Percentiles rank a stretch among this genome's conserved stretches.
These are phyloP conservation scores for Dicerorhinus sumatrensis DNA, from an alignment of 2,113 vertebrate genomes.

Conservation along the genomic window DNA sequence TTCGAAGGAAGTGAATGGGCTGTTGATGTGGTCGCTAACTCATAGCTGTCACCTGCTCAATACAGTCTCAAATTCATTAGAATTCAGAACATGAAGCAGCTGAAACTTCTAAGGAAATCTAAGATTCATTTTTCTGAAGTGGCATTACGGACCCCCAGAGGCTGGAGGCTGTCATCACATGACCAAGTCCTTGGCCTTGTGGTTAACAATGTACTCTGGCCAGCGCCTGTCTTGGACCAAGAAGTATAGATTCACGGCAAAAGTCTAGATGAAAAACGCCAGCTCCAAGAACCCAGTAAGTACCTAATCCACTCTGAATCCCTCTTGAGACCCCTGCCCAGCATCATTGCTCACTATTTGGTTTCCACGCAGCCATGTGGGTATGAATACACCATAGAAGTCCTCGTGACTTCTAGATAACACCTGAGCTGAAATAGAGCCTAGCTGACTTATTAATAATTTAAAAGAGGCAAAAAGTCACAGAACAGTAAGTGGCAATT, in stretches of 20 bases:
- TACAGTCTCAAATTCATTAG: not conserved
- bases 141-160: not conserved
- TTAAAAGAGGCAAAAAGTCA: not conserved
- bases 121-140: not conserved
- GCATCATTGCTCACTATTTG: not conserved
- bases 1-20: not conserved
- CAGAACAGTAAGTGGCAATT: not conserved
- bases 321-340: not conserved
- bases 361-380: not conserved
- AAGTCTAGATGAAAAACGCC: not conserved
- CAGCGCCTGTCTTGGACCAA: not conserved
- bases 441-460: not conserved
- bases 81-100: not conserved
- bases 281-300: not conserved
- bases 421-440: not conserved
- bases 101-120: slow-evolving; percentile 13
- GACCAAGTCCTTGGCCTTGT: not conserved
- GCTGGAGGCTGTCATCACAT: not conserved
- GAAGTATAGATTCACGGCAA: not conserved
- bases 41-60: slow-evolving; percentile 17
- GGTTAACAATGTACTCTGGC: not conserved
- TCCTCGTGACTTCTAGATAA: not conserved
- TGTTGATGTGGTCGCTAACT: not conserved
- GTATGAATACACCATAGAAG: not conserved
- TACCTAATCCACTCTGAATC: not conserved